Percentiles rank a stretch among this genome's conserved stretches.
These are phyloP conservation scores for Ctenochaetus hawaiiensis DNA, from an alignment of 2,797 vertebrate genomes.

Conservation along the genomic window DNA sequence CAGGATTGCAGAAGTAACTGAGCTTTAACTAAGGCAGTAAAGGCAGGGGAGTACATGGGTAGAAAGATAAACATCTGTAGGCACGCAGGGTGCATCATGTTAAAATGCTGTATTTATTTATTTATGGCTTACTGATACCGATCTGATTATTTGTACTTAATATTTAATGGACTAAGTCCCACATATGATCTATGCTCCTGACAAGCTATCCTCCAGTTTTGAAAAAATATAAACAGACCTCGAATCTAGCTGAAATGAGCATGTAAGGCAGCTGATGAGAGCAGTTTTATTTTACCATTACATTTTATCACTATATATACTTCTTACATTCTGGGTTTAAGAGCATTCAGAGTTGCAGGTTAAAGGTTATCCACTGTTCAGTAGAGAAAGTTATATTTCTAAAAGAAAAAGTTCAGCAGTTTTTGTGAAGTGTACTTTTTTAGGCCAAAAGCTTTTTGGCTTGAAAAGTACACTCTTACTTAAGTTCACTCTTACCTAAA, in stretches of 20 bases:
- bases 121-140: slow-evolving; percentile 16
- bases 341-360: no score
- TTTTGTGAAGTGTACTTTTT: no score
- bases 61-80: background rate
- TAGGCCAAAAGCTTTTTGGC: no score
- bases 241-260: background rate
- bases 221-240: slow-evolving; percentile 3
- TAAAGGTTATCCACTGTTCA: no score
- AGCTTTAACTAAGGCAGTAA: background rate
- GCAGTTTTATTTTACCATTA: background rate
- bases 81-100: background rate
- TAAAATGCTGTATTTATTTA: slow-evolving; percentile 32
- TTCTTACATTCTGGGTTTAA: no score
- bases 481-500: no score
- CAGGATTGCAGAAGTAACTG: background rate
- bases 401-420: no score
- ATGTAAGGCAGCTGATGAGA: background rate
- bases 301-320: background rate
- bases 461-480: no score
- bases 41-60: background rate
- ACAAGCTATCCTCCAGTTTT: background rate
- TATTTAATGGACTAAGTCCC: slow-evolving; percentile 44
- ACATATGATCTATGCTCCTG: slow-evolving; percentile 7
- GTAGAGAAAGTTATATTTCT: no score
- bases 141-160: slow-evolving; percentile 39